Evolutionary conservation across 1,140 invertebrate genomes (phyloP).

Genomic region (Lasaia peninsularis): DNA sequence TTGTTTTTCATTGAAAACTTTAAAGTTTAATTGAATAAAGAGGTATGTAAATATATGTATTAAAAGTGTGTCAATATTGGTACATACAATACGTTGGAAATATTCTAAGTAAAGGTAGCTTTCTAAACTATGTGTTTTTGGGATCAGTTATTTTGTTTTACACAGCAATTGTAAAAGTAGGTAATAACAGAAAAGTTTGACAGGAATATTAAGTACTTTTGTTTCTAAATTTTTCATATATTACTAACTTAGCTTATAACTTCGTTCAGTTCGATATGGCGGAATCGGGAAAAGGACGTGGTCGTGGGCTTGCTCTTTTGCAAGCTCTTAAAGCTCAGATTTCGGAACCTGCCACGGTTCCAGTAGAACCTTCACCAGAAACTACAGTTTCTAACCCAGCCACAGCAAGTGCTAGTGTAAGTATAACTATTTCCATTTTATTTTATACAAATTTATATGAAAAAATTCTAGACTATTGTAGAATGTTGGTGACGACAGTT

Average conservation of each 20-base stretch:
- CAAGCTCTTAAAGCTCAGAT: slow-evolving; percentile 48
- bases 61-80: too few species aligned
- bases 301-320: slow-evolving; percentile 54
- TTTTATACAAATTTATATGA: too few species aligned
- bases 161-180: not conserved
- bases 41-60: too few species aligned
- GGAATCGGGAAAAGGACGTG: slow-evolving; percentile 49
- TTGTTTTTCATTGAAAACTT: too few species aligned
- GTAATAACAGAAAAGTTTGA: not conserved
- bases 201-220: not conserved
- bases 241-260: not conserved
- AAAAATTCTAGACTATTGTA: too few species aligned
- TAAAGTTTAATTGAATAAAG: too few species aligned
- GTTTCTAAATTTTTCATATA: not conserved
- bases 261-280: slow-evolving; percentile 34
- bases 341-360: slow-evolving; percentile 28
- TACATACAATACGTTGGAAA: too few species aligned
- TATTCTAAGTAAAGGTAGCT: not conserved
- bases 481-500: too few species aligned
- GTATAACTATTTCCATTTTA: not conserved
- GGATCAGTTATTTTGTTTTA: not conserved
- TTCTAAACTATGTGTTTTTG: not conserved
- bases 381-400: slow-evolving; percentile 28
- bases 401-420: not conserved
- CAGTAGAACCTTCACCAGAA: slow-evolving; percentile 27